Evolutionary conservation across 2,888 invertebrate species (phyloP), one percentile per base, ranked within the genome.

Genomic region (Spicauda simplicius): DNA sequence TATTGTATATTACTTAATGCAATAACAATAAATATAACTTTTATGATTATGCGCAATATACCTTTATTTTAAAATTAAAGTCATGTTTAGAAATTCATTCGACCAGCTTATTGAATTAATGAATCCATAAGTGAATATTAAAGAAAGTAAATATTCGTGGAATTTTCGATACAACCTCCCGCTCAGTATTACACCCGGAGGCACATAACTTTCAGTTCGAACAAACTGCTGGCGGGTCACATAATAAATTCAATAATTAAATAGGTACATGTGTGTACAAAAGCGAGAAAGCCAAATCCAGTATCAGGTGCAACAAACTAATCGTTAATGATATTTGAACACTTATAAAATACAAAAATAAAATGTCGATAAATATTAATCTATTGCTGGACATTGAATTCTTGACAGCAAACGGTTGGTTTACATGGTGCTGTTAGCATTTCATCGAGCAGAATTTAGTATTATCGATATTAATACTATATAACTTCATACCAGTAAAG

Each of bases 331-430:
- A 88, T 87, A 66, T 87, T 84, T 86, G 88, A 88, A 88, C 85
- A 85, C 85, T 86, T 88, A 87, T 89, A 89, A 88, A 88, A 79
- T 88, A 86, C 80, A 84, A 85, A 83, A 88, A 85, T 89, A 86
- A 88, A 88, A 86, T 80, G 83, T 83, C 87, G 75, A 88, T 90
- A 90, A 90, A 88, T 88, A 88, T 88, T 87, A 89, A 90, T 87
- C 83, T 86, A 86, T 83, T 78, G 83, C 80, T 77, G 77, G 83
- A 87, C 80, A 88, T 86, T 82, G 80, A 83, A 87, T 86, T 86
- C 83, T 77, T 75, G 77, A 74, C 66, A 56, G 69, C 64, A 76
- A 69, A 76, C 69, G 73, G 72, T 69, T 55, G 79, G 84, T 69
- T 84, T 81, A 88, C 83, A 90, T 87, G 55, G 11, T 30, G 7